Conservation (phyloP, 2,797 vertebrate genomes). For the Limnodromus scolopaceus region DNA sequence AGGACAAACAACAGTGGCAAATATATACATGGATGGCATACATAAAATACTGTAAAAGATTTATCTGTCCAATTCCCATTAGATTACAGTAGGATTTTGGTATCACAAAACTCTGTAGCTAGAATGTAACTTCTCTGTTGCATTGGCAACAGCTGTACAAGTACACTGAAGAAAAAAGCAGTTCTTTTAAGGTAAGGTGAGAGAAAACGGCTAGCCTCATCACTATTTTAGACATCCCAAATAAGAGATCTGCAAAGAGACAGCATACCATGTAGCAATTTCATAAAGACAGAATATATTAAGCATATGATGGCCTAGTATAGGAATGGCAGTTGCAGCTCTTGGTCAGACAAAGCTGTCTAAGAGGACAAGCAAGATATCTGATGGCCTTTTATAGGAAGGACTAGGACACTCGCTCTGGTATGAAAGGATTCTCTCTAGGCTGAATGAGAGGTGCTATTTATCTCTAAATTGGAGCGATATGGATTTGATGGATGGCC, state of each 20-base stretch:
- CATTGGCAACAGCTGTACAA: neutral
- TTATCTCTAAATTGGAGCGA: neutral
- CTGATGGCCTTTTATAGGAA: neutral
- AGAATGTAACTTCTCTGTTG: neutral
- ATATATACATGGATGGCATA: neutral
- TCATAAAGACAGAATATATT: neutral
- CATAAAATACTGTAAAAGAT: neutral
- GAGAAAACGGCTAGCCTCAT: neutral
- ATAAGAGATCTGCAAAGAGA: neutral
- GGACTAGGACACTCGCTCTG: neutral
- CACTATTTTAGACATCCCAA: neutral
- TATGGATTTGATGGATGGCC: neutral
- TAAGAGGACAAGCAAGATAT: neutral
- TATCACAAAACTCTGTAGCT: neutral
- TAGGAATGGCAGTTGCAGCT: neutral
- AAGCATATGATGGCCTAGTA: neutral
- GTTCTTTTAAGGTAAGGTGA: neutral
- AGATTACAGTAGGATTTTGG: neutral
- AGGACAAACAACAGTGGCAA: neutral
- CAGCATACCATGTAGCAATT: fast-evolving
- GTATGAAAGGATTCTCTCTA: neutral
- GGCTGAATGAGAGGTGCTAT: neutral
- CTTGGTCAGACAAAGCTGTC: neutral
- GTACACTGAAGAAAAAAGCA: neutral
- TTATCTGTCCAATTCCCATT: neutral